These are phyloP conservation scores for Numenius arquata DNA, from an alignment of 2,113 vertebrate genomes.

Conservation along the genomic window DNA sequence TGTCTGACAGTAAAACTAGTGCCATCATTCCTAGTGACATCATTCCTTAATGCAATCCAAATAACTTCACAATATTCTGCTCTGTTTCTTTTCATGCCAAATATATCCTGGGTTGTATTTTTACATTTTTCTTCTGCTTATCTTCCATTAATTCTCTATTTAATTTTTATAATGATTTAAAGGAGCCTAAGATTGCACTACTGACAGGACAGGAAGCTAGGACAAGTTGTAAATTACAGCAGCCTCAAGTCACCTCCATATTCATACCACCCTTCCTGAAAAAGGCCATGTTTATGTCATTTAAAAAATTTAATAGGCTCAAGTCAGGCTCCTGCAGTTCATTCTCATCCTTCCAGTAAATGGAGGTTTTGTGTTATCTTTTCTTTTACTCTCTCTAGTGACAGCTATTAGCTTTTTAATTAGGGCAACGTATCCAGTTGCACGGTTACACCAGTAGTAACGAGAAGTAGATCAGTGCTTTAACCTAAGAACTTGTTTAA, in stretches of 20 bases:
- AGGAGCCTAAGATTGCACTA: neutral
- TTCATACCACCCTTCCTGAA: neutral
- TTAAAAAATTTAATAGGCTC: neutral
- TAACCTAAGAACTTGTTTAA: neutral
- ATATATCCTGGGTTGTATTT: neutral
- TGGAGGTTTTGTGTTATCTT: neutral
- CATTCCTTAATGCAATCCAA: neutral
- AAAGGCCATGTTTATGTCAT: neutral
- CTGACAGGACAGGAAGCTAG: neutral
- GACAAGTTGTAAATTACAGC: neutral
- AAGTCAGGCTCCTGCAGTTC: neutral
- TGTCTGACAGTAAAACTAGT: neutral
- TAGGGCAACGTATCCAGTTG: neutral
- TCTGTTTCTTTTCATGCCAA: constrained; percentile 15
- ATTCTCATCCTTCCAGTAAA: neutral
- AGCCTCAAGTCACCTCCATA: neutral
- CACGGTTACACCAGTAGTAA: neutral
- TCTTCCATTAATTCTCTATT: neutral
- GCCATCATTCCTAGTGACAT: neutral
- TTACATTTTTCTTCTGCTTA: neutral
- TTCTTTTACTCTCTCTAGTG: neutral
- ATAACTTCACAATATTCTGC: neutral
- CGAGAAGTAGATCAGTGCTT: neutral
- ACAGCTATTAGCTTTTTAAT: neutral
- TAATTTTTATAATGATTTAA: neutral